phyloP scores from a whole-genome alignment of 2,888 invertebrate genomes.

The Ctenicera cuprea region DNA sequence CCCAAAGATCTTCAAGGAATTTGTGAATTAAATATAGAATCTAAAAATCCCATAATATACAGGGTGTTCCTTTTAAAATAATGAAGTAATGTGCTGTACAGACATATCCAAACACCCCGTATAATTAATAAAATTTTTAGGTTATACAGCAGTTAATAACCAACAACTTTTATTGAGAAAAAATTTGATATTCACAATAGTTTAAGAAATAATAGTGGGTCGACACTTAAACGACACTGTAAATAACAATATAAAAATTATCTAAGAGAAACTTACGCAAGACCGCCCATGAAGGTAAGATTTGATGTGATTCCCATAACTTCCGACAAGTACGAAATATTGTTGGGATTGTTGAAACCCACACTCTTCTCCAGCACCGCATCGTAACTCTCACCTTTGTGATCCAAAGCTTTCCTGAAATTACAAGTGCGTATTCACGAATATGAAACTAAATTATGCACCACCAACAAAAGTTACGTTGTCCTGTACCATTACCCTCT shows the following conservation, averaged over 20 bases:
- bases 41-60: too few relatives aligned
- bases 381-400: constrained; percentile 87
- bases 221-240: too few relatives aligned
- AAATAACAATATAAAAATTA: not conserved
- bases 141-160: too few relatives aligned
- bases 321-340: constrained; percentile 87
- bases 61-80: too few relatives aligned
- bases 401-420: constrained; percentile 86
- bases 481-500: constrained; percentile 29
- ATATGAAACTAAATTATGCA: not conserved
- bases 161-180: too few relatives aligned
- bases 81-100: too few relatives aligned
- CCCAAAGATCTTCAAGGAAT: too few relatives aligned
- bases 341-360: constrained; percentile 93
- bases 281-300: constrained; percentile 81
- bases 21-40: too few relatives aligned
- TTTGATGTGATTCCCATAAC: constrained; percentile 84
- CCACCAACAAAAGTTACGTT: not conserved
- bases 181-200: too few relatives aligned
- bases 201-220: too few relatives aligned
- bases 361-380: constrained; percentile 87
- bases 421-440: constrained; percentile 61
- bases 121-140: too few relatives aligned
- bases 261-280: constrained; percentile 77
- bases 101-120: too few relatives aligned